phyloP scores from a whole-genome alignment of 2,888 invertebrate genomes.

The Pemphredon lugubris region DNA sequence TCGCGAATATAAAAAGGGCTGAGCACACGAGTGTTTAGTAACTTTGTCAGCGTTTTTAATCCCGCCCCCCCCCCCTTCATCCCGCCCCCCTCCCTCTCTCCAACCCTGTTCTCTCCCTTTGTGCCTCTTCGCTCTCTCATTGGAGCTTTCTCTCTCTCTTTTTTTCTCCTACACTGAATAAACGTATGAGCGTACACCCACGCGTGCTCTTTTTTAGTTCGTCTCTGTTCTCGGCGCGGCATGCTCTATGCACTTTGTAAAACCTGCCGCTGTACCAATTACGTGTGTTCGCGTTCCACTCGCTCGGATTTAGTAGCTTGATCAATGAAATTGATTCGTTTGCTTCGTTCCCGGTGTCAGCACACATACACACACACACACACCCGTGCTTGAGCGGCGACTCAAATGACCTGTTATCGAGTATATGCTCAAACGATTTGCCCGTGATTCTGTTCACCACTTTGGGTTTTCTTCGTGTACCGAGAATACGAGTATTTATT shows the following conservation, averaged over 20 bases:
- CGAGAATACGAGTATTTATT: neutral
- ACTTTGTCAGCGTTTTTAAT: slow-evolving; percentile 79
- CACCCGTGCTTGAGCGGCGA: neutral
- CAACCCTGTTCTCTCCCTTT: slow-evolving; percentile 24
- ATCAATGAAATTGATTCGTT: slow-evolving; percentile 78
- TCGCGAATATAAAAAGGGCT: slow-evolving; percentile 69
- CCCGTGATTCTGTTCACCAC: slow-evolving; percentile 11
- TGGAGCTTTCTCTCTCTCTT: neutral
- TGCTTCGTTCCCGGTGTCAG: slow-evolving; percentile 39
- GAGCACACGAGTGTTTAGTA: slow-evolving; percentile 75
- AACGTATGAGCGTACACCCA: slow-evolving; percentile 17
- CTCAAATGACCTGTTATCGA: slow-evolving; percentile 40
- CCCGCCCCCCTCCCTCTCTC: slow-evolving; percentile 21
- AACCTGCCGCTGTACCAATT: slow-evolving; percentile 74
- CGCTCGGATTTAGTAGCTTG: slow-evolving; percentile 76
- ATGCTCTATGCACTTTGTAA: slow-evolving; percentile 63
- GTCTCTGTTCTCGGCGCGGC: slow-evolving; percentile 41
- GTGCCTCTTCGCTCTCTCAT: neutral
- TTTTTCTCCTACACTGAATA: slow-evolving; percentile 15
- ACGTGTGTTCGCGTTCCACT: slow-evolving; percentile 67
- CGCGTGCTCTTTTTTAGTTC: slow-evolving; percentile 42
- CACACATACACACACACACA: slow-evolving; percentile 13
- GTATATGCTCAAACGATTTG: slow-evolving; percentile 40
- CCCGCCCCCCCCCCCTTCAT: slow-evolving; percentile 49
- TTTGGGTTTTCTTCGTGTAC: neutral